A percentile compares a stretch with the other conserved stretches of the same genome.
These are phyloP conservation scores for Tetramorium simillimum DNA, from an alignment of 1,140 invertebrate species.

Conservation along the genomic window DNA sequence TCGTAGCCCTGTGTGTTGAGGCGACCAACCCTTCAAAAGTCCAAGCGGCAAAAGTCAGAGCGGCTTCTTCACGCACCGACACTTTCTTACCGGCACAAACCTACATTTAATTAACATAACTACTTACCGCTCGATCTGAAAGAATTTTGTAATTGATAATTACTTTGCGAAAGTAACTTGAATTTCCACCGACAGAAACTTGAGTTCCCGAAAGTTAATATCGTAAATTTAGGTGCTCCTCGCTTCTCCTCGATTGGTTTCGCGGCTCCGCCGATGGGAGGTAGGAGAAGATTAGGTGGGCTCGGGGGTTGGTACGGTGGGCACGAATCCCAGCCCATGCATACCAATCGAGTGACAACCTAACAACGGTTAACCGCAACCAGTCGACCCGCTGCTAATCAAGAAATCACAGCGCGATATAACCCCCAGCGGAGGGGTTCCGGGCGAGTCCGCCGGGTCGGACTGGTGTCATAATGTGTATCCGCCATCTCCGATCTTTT, in stretches of 20 bases:
- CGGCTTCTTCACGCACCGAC: background rate
- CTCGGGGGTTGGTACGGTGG: conserved; percentile 63
- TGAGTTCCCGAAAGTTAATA: conserved; percentile 28
- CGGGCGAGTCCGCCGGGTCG: conserved; percentile 51
- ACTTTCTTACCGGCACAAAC: background rate
- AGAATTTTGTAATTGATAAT: background rate
- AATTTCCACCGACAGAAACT: background rate
- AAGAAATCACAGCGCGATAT: conserved; percentile 84
- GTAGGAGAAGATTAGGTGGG: conserved; percentile 67
- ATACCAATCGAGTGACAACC: conserved; percentile 84
- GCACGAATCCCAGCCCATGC: conserved; percentile 85
- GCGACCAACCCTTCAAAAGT: background rate
- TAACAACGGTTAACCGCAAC: conserved; percentile 85
- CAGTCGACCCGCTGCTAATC: conserved; percentile 85
- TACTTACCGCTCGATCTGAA: background rate
- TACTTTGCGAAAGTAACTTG: background rate
- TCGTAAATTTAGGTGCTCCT: conserved; percentile 25
- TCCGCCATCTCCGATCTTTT: conserved; percentile 58
- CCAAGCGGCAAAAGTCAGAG: background rate
- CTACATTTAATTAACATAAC: background rate
- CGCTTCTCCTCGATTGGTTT: conserved; percentile 41
- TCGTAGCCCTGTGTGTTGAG: background rate
- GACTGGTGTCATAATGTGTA: conserved; percentile 60
- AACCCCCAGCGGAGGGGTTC: conserved; percentile 78
- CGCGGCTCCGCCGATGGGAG: conserved; percentile 41